These are phyloP conservation scores for Pygoscelis adeliae DNA, from an alignment of 2,113 vertebrate species.

Conservation along the genomic window DNA sequence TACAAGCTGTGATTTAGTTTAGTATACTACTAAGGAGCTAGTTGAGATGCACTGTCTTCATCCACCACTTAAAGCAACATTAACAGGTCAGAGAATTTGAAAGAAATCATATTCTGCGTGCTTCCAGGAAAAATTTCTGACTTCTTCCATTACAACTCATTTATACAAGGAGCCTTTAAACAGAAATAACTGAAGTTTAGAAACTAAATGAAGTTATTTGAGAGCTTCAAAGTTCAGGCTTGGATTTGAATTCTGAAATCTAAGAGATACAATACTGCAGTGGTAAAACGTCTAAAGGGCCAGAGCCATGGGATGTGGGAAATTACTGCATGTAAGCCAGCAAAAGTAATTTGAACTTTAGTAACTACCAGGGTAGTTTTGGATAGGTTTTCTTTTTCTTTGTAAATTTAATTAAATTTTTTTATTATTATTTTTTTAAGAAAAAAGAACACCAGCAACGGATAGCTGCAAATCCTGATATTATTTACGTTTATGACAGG, in stretches of 20 bases:
- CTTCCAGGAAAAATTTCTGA: neutral
- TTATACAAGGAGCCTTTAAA: neutral
- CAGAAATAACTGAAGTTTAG: neutral
- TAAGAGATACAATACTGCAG: neutral
- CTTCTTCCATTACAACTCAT: neutral
- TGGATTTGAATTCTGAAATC: neutral
- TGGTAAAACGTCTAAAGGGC: neutral
- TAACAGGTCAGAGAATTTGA: neutral
- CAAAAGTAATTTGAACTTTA: neutral
- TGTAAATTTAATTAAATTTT: neutral
- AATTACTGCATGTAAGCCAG: neutral
- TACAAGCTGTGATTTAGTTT: neutral
- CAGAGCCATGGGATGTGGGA: neutral
- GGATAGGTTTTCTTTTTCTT: neutral
- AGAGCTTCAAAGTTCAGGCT: neutral
- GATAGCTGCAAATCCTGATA: neutral
- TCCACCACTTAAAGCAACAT: neutral
- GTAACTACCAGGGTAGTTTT: neutral
- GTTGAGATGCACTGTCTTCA: neutral
- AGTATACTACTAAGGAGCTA: neutral
- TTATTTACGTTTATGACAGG: neutral
- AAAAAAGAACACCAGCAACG: neutral
- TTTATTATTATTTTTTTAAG: neutral
- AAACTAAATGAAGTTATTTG: neutral
- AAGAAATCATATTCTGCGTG: neutral